These are phyloP conservation scores for Pollenia labialis DNA, from an alignment of 2,888 invertebrate species.

Conservation along the genomic window DNA sequence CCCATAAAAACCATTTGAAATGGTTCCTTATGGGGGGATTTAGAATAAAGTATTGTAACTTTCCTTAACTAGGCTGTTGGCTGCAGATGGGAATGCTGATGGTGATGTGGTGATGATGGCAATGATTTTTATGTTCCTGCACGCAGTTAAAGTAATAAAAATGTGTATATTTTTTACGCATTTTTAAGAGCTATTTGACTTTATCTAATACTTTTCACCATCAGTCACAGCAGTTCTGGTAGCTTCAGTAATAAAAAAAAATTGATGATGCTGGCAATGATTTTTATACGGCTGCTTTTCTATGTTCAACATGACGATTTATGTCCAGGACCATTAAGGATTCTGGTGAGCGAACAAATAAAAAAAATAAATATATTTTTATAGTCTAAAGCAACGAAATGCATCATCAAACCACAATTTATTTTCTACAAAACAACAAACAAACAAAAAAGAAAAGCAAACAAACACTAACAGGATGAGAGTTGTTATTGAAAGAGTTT, in stretches of 20 bases:
- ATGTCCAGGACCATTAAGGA: slow-evolving; percentile 42
- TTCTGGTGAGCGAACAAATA: neutral
- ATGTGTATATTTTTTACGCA: slow-evolving; percentile 55
- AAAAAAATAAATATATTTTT: slow-evolving; percentile 3
- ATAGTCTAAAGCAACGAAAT: slow-evolving; percentile 11
- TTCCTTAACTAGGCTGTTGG: neutral
- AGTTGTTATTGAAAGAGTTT: slow-evolving; percentile 13
- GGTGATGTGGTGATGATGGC: slow-evolving; percentile 4
- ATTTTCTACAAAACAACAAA: neutral
- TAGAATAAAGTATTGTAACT: slow-evolving; percentile 9
- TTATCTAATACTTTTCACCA: slow-evolving; percentile 49
- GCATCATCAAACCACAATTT: slow-evolving; percentile 35
- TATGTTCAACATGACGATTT: slow-evolving; percentile 57
- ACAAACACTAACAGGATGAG: slow-evolving; percentile 19
- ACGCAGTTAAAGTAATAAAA: slow-evolving; percentile 49
- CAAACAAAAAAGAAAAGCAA: neutral
- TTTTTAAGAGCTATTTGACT: slow-evolving; percentile 54
- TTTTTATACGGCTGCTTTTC: slow-evolving; percentile 34
- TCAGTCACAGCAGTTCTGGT: neutral
- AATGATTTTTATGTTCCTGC: slow-evolving; percentile 50
- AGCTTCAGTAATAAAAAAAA: slow-evolving; percentile 14
- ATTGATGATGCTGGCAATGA: slow-evolving; percentile 39
- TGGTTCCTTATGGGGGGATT: slow-evolving; percentile 42
- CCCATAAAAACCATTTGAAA: slow-evolving; percentile 50
- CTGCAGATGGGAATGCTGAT: neutral